Evolutionary conservation across 1,140 invertebrate genomes (phyloP), one percentile per base, ranked within the genome.

Genomic region (Plectus sambesii): DNA sequence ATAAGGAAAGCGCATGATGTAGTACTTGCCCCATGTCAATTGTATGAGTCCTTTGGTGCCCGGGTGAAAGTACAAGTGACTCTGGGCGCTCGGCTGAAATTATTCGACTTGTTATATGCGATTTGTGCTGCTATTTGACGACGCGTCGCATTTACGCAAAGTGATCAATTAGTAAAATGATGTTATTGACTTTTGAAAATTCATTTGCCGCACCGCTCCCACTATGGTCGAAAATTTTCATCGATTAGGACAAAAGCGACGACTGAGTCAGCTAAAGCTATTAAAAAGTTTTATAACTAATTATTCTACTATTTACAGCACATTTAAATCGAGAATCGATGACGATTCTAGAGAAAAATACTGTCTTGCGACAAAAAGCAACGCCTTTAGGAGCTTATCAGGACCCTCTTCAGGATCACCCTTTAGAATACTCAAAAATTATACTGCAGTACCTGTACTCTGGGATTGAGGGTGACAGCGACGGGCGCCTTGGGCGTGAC

Each of bases 401-500:
- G n/a, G n/a, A n/a, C n/a, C n/a, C n/a, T n/a, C n/a, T n/a, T n/a
- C n/a, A n/a, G n/a, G n/a, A n/a, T n/a, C n/a, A n/a, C n/a, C n/a
- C n/a, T n/a, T n/a, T n/a, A n/a, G n/a, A n/a, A n/a, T n/a, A n/a
- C n/a, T n/a, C n/a, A n/a, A n/a, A n/a, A n/a, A n/a, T n/a, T 19
- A 30, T 33, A 12, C 1, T n/a, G 17, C 25, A 33, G 27, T 8
- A 52, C 48, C 40, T 53, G 49, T 15, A 66, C 56, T 42, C 47
- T 48, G 40, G 69, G 64, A 29, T 59, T 36, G 17, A 63, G 27
- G 15, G 58, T 64, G 2, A 94, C 83, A 61, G 84, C 79, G 29
- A 96, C 82, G 0, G 85, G 84, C 17, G 87, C 86, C 73, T 90
- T 89, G 0, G 81, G 81, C 6, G 86, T 87, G 15, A 93, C 86